Percentiles rank a stretch among this genome's conserved stretches.
phyloP scores from a whole-genome alignment of 2,888 invertebrate genomes.

The Hermodice carunculata region DNA sequence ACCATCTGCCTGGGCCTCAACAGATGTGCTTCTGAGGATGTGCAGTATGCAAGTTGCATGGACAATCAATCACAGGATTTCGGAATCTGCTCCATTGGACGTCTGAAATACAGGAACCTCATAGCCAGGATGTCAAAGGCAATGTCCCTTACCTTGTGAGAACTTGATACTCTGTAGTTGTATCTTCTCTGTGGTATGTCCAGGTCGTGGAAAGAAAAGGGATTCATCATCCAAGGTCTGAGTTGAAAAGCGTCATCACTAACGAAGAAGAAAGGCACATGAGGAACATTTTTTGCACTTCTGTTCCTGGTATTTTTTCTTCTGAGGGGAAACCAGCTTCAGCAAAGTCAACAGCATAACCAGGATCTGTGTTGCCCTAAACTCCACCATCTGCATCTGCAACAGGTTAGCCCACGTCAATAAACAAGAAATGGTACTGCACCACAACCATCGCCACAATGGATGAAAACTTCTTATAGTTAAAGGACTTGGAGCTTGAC shows the following conservation, averaged over 20 bases:
- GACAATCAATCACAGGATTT: no score
- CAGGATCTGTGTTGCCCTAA: no score
- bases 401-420: background rate
- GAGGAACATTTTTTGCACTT: background rate
- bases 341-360: no score
- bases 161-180: background rate
- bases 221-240: background rate
- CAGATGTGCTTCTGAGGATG: no score
- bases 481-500: background rate
- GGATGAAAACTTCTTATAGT: background rate
- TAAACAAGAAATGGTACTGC: background rate
- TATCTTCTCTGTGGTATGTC: background rate
- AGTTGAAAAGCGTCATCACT: background rate
- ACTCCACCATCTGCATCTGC: no score
- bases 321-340: no score
- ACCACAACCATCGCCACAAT: background rate
- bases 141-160: background rate
- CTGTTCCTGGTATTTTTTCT: no score
- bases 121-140: background rate
- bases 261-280: background rate
- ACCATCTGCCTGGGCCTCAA: no score
- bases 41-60: no score
- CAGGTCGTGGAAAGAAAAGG: background rate
- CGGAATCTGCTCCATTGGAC: no score
- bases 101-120: no score